These are phyloP conservation scores for Alouatta palliata DNA, from an alignment of 2,113 vertebrate species.

Conservation along the genomic window DNA sequence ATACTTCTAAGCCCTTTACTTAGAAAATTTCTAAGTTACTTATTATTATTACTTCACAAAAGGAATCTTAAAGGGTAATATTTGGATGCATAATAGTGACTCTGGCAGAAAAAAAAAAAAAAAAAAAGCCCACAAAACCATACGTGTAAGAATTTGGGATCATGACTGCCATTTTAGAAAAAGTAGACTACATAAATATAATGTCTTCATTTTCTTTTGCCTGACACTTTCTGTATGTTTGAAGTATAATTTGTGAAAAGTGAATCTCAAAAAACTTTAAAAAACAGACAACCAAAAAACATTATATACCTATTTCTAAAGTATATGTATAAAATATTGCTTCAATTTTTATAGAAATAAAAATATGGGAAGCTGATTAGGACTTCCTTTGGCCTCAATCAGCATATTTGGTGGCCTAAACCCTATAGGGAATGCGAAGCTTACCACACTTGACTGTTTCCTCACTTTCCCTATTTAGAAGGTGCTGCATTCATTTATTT, in stretches of 20 bases:
- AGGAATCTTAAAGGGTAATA: background rate
- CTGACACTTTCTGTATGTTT: background rate
- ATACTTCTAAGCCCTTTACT: background rate
- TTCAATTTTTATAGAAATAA: background rate
- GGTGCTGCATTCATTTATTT: background rate
- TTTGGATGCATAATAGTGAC: background rate
- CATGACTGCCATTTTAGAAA: background rate
- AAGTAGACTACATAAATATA: background rate
- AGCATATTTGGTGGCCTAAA: background rate
- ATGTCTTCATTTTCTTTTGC: background rate
- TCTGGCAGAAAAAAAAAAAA: background rate
- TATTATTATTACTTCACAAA: background rate
- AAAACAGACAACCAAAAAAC: background rate
- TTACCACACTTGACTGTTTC: background rate
- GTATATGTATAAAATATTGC: background rate
- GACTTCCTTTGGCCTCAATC: background rate
- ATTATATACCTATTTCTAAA: background rate
- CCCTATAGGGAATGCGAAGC: background rate
- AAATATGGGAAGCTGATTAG: background rate
- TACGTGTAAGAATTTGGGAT: background rate
- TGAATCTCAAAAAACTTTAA: background rate
- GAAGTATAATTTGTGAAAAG: background rate
- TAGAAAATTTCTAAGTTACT: background rate
- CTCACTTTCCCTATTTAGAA: background rate
- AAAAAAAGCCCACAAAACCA: background rate